These are phyloP conservation scores for Myanophis thanlyinensis DNA, from an alignment of 2,113 vertebrate species.

Conservation along the genomic window DNA sequence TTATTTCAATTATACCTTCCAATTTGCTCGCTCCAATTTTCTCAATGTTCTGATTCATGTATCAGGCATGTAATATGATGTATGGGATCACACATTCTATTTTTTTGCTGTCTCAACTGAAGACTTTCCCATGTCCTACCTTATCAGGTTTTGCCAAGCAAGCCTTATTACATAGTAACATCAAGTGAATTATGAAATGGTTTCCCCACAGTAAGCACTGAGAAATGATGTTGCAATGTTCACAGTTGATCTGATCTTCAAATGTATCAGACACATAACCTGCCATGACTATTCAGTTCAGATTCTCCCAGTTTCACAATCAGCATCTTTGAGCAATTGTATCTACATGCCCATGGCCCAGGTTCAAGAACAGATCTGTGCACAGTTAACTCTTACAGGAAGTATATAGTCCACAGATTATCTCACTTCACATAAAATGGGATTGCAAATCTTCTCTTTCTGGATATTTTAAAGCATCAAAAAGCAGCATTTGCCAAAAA, in stretches of 20 bases:
- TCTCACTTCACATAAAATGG: background rate
- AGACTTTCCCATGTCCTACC: background rate
- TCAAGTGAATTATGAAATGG: conserved; percentile 34
- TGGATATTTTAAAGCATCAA: background rate
- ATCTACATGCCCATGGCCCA: background rate
- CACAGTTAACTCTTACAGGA: background rate
- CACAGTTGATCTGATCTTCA: background rate
- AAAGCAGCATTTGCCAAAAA: background rate
- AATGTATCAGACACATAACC: background rate
- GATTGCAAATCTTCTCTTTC: background rate
- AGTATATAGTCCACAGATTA: background rate
- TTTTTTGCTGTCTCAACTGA: background rate
- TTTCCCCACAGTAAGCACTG: background rate
- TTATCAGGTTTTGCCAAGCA: background rate
- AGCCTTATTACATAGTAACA: background rate
- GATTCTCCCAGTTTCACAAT: background rate
- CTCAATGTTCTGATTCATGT: conserved; percentile 12
- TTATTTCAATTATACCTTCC: conserved; percentile 33
- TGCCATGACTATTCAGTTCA: background rate
- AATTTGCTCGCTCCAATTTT: background rate
- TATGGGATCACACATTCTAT: background rate
- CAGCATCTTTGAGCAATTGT: background rate
- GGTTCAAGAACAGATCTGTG: background rate
- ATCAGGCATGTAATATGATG: background rate
- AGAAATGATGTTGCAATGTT: background rate